Percentiles rank a stretch among this genome's conserved stretches.
Conservation (phyloP, 2,888 invertebrate species). For the Erebia palarica region DNA sequence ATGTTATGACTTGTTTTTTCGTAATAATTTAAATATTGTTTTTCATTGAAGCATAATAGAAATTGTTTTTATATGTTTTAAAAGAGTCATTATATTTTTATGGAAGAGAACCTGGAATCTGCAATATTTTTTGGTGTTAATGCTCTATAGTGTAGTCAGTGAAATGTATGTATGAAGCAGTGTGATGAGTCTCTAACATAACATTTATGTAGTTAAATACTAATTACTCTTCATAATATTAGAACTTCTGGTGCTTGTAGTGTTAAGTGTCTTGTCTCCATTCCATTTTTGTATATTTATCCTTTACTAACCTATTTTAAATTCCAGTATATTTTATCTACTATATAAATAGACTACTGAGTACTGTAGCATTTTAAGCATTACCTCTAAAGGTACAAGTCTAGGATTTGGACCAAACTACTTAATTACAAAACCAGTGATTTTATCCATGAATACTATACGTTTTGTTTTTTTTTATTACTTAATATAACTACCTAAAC, state of each 20-base stretch:
- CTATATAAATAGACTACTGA: background rate
- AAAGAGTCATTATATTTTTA: conserved; percentile 64
- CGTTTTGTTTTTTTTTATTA: conserved; percentile 14
- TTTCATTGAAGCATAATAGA: conserved; percentile 73
- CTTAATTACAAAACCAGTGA: background rate
- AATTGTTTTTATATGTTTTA: conserved; percentile 54
- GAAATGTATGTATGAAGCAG: conserved; percentile 9
- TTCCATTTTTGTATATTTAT: conserved; percentile 66
- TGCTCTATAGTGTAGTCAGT: conserved; percentile 17
- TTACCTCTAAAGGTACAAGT: conserved; percentile 1
- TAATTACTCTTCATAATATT: conserved; percentile 17
- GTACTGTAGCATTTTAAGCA: background rate
- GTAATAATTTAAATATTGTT: conserved; percentile 73
- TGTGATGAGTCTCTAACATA: conserved; percentile 26
- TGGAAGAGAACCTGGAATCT: conserved; percentile 72
- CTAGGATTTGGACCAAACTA: conserved; percentile 13
- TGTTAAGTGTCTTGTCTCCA: conserved; percentile 71
- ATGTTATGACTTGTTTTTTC: conserved; percentile 77
- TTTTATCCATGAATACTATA: conserved; percentile 6
- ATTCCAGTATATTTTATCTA: background rate
- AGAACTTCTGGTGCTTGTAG: conserved; percentile 78
- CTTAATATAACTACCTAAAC: background rate
- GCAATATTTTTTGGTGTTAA: conserved; percentile 68
- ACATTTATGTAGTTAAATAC: conserved; percentile 35
- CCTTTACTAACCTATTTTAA: conserved; percentile 17